Base-by-base conservation (phyloP, 2,113 vertebrate species). In the Macroglossus sobrinus region DNA sequence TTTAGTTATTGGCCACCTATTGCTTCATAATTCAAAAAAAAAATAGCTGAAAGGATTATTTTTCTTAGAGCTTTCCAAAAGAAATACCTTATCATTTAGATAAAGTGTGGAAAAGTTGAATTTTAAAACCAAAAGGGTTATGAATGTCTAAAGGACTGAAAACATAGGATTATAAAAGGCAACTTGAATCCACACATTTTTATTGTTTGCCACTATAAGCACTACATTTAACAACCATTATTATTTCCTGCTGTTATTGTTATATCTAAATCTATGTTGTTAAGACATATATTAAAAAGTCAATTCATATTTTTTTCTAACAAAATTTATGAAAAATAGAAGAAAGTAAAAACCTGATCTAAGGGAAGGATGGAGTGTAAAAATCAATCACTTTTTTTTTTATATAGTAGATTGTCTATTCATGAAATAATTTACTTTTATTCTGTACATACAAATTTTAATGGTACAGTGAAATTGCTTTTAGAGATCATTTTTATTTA, bases 1-100 rank as follows among this genome's bases (percentile, higher is more conserved):
- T 86, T 96, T 68, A 59, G 66, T 89, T 95, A 75, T 59, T 80
- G 57, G 24, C 22, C 4, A 21, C 35, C 53, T 69, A 45, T 78
- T 85, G 21, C 81, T 76, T 96, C 74, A 68, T 93, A 93, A 97
- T 76, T 95, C 74, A 96, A 86, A 96, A 50, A 47, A 45, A 43
- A 47, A 47, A 89, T 89, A 96, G 91, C 57, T 55, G 59, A 95
- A 92, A 89, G 50, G 78, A 93, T 96, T 94, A 94, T 95, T 95
- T 96, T 97, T 93, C 91, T 87, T 80, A 69, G 53, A 59, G 28
- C 35, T 93, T 93, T 95, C 88, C n/a, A 71, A 94, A 92, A 93
- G 40, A 66, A 96, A 71, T 8, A 75, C 18, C 76, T 89, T 96
- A 93, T 91, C 78, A 82, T 57, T 85, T 86, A 82, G 74, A 96